phyloP scores from a whole-genome alignment of 2,797 vertebrate genomes.

The Delichon dasypus region DNA sequence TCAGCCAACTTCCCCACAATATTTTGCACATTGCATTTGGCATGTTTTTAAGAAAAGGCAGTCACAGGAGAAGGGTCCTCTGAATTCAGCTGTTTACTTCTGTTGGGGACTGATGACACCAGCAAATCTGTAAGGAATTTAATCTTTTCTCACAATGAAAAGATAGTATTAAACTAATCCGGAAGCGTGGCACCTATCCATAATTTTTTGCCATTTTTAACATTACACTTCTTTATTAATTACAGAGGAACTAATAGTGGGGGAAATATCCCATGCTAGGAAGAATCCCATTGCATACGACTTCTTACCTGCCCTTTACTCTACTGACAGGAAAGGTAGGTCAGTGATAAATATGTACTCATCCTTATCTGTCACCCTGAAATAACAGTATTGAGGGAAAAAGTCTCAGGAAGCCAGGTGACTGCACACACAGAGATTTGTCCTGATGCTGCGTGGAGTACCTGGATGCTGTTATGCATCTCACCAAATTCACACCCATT shows the following conservation, averaged over 20 bases:
- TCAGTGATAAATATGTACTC: neutral
- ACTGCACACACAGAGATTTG: neutral
- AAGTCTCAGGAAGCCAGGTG: neutral
- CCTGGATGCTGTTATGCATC: neutral
- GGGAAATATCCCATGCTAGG: neutral
- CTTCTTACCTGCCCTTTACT: neutral
- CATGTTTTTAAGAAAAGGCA: slow-evolving; percentile 11
- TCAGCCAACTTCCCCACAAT: slow-evolving; percentile 44
- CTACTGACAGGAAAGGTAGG: neutral
- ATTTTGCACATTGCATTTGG: slow-evolving; percentile 25
- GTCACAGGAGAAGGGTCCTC: neutral
- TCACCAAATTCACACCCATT: neutral
- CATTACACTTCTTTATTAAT: neutral
- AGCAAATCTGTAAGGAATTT: slow-evolving; percentile 19
- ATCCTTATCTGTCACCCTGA: neutral
- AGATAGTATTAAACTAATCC: neutral
- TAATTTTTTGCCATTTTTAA: neutral
- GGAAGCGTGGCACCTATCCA: neutral
- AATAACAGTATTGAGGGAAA: neutral
- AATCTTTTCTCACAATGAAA: neutral
- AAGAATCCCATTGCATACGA: neutral
- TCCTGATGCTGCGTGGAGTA: neutral
- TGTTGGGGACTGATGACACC: slow-evolving; percentile 13
- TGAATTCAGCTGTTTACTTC: neutral
- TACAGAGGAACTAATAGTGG: neutral